Conservation (phyloP, 2,888 invertebrate species). For the Volucella zonaria region DNA sequence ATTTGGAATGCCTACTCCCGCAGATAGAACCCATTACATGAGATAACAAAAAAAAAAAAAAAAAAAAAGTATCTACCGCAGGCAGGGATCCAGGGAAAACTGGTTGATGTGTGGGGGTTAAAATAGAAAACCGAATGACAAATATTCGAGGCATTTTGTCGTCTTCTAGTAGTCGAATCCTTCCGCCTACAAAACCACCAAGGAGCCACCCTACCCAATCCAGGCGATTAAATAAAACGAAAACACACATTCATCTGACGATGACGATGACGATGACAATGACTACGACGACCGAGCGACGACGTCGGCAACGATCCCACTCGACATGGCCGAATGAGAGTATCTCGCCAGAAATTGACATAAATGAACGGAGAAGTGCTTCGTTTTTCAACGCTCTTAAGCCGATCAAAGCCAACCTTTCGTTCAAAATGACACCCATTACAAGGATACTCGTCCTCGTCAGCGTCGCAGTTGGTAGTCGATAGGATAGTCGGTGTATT, state of each 20-base stretch:
- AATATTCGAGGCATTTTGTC: conserved; percentile 57
- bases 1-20: conserved; percentile 48
- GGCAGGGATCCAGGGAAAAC: neutral
- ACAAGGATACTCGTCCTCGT: conserved; percentile 68
- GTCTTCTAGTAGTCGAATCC: conserved; percentile 24
- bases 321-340: conserved; percentile 55
- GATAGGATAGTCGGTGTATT: neutral
- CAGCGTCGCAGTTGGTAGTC: conserved; percentile 1
- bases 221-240: conserved; percentile 1
- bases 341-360: conserved; percentile 65
- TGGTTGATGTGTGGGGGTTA: neutral
- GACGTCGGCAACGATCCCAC: conserved; percentile 13
- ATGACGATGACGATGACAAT: no score
- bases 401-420: conserved; percentile 72
- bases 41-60: conserved; percentile 38
- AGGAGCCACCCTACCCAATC: neutral
- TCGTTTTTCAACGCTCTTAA: conserved; percentile 74
- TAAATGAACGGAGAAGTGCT: conserved; percentile 66
- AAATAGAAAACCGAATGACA: conserved; percentile 52
- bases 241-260: conserved; percentile 13
- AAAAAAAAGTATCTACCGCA: conserved; percentile 27
- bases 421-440: conserved; percentile 73
- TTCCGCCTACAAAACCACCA: conserved; percentile 19
- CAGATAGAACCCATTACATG: conserved; percentile 45
- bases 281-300: no score